A percentile compares a stretch with the other conserved stretches of the same genome.
phyloP scores from a whole-genome alignment of 2,797 vertebrate species.

The Onychomys leucogaster region DNA sequence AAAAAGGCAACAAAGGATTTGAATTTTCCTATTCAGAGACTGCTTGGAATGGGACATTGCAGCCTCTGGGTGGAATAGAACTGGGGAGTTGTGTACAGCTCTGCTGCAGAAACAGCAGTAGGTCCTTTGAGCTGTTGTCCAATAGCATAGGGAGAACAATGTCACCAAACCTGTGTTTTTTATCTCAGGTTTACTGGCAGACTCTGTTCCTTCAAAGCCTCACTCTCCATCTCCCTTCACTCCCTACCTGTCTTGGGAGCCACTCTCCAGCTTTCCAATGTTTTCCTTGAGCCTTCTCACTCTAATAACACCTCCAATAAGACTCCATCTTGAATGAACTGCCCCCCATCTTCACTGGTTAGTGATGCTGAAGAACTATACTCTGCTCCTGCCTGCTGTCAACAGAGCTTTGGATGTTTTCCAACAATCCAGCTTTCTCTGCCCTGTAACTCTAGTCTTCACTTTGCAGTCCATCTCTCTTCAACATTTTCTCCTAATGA shows the following conservation, averaged over 20 bases:
- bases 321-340: background rate
- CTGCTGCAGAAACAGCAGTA: background rate
- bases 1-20: background rate
- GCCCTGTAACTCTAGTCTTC: background rate
- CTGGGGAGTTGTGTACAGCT: background rate
- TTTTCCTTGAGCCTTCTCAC: background rate
- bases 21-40: slow-evolving; percentile 4
- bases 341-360: background rate
- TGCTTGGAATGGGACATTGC: background rate
- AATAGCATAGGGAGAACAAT: background rate
- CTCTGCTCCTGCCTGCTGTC: background rate
- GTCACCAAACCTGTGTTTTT: background rate
- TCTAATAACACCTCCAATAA: background rate
- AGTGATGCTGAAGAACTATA: background rate
- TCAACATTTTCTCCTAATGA: background rate
- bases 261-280: background rate
- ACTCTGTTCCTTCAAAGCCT: background rate
- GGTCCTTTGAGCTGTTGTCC: background rate
- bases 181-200: background rate
- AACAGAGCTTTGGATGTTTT: background rate
- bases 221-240: background rate
- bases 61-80: background rate
- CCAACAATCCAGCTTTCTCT: background rate
- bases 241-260: background rate
- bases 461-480: background rate